Conservation (phyloP, 2,797 vertebrate species). For the Carapus acus region DNA sequence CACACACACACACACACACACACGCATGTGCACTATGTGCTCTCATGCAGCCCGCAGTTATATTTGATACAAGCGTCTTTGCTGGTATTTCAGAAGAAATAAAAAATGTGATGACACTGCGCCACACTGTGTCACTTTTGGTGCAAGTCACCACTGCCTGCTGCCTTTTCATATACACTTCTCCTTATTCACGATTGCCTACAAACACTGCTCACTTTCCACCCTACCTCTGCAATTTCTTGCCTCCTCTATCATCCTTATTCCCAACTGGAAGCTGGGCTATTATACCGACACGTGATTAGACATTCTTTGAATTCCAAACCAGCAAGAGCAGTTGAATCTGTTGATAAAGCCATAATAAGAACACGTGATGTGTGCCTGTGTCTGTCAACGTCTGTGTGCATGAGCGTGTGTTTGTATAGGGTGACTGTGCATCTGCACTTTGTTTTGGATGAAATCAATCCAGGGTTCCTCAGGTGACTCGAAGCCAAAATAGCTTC, state of each 20-base stretch:
- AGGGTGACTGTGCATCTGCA: constrained; percentile 16
- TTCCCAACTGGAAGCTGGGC: neutral
- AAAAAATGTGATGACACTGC: constrained; percentile 36
- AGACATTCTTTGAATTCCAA: constrained; percentile 49
- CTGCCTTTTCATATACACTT: no score
- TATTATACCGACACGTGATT: constrained; percentile 17
- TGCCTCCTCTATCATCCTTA: constrained; percentile 3
- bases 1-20: no score
- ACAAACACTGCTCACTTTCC: constrained; percentile 13
- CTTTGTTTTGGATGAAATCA: constrained; percentile 28
- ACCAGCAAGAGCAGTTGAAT: constrained; percentile 30
- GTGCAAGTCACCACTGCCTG: constrained; percentile 14
- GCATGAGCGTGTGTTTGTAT: constrained; percentile 1
- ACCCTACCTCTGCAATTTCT: neutral
- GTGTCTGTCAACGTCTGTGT: neutral
- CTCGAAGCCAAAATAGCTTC: constrained; percentile 23
- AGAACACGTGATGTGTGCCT: constrained; percentile 4
- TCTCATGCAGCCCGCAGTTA: constrained; percentile 32
- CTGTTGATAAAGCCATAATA: constrained; percentile 42
- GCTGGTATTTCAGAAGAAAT: constrained; percentile 41
- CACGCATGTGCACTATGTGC: constrained; percentile 12
- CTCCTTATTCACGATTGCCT: no score
- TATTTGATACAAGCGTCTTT: constrained; percentile 50
- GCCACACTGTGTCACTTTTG: constrained; percentile 42
- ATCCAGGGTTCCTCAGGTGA: constrained; percentile 21